Evolutionary conservation across 2,888 invertebrate species (phyloP).

Genomic region (Amphipoea oculea): DNA sequence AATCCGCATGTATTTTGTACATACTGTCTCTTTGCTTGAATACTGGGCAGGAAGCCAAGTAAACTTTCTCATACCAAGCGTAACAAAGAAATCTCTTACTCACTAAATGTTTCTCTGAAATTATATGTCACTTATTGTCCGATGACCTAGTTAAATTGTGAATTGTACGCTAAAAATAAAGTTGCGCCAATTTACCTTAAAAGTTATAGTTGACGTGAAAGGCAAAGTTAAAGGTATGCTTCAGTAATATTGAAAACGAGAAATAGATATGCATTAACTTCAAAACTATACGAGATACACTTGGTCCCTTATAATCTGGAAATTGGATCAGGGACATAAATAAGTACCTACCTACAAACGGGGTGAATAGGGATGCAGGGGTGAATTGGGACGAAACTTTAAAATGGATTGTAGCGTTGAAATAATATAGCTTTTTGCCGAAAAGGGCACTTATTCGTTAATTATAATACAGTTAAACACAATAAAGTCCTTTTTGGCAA

Average conservation of each 20-base stretch:
- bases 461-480: no score
- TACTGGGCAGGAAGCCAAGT: conserved; percentile 72
- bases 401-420: no score
- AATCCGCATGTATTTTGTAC: conserved; percentile 54
- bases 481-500: no score
- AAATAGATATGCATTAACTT: not conserved
- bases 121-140: conserved; percentile 8
- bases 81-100: conserved; percentile 38
- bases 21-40: conserved; percentile 61
- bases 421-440: no score
- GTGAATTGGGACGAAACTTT: no score
- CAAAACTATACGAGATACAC: no score
- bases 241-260: not conserved
- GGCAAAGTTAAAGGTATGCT: not conserved
- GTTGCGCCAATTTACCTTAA: not conserved
- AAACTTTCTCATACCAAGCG: conserved; percentile 55
- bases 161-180: conserved; percentile 16
- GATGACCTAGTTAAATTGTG: conserved; percentile 14
- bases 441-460: no score
- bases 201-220: not conserved
- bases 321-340: not conserved
- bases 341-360: no score
- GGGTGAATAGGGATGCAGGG: no score
- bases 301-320: not conserved
- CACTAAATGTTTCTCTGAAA: conserved; percentile 24